These are phyloP conservation scores for Oceanites oceanicus DNA, from an alignment of 2,113 vertebrate genomes.

Conservation along the genomic window DNA sequence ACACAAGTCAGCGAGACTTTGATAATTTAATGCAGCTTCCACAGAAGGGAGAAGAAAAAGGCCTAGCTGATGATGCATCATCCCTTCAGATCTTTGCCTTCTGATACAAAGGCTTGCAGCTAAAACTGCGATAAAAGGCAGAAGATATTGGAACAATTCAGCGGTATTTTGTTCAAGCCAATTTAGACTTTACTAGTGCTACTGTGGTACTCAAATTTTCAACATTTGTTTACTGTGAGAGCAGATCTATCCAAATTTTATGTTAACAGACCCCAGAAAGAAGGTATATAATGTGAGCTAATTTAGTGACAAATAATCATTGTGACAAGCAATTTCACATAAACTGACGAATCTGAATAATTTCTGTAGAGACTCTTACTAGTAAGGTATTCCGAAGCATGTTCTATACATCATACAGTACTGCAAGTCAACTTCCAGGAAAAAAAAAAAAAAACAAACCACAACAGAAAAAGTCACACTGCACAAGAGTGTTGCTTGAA, in stretches of 20 bases:
- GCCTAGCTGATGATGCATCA: neutral
- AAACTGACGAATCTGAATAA: neutral
- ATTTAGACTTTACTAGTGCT: neutral
- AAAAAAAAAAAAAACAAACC: neutral
- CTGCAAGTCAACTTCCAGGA: neutral
- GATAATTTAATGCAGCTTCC: neutral
- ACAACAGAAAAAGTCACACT: neutral
- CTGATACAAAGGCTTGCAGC: neutral
- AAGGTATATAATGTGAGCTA: neutral
- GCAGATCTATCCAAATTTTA: neutral
- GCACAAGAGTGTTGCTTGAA: neutral
- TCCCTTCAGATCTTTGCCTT: neutral
- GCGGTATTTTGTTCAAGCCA: neutral
- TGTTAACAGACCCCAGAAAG: neutral
- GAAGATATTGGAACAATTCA: neutral
- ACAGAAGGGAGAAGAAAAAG: neutral
- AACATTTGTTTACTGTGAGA: neutral
- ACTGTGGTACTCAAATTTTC: neutral
- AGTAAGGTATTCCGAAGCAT: neutral
- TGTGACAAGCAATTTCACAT: neutral
- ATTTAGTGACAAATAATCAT: neutral
- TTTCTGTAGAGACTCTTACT: neutral
- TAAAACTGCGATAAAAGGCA: neutral
- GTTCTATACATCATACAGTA: neutral
- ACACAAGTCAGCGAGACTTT: slow-evolving; percentile 7